phyloP scores from a whole-genome alignment of 1,140 invertebrate species.

The Leptinotarsa texana region DNA sequence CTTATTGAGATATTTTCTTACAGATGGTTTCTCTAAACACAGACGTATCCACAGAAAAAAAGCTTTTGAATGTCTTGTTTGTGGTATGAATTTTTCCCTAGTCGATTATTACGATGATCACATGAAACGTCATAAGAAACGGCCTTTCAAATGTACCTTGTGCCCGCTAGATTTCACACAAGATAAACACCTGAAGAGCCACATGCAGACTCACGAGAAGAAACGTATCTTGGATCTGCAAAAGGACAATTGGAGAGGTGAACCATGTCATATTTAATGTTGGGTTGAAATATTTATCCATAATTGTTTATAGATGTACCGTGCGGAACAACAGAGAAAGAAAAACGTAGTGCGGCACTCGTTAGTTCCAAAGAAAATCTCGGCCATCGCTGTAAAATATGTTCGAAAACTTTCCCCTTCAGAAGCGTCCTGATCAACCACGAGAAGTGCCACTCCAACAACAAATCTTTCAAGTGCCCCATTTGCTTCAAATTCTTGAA shows the following conservation, averaged over 20 bases:
- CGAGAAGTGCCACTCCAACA: not conserved
- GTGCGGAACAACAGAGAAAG: too few species aligned
- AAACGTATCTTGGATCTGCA: not conserved
- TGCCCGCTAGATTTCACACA: not conserved
- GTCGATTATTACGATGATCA: not conserved
- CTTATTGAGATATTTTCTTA: not conserved
- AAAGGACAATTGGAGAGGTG: too few species aligned
- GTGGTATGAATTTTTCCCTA: not conserved
- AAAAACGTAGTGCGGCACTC: too few species aligned
- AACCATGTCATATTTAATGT: too few species aligned
- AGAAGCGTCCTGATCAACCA: not conserved
- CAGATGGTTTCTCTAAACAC: not conserved
- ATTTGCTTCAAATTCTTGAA: not conserved
- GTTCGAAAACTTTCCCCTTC: not conserved
- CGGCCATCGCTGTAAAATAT: not conserved
- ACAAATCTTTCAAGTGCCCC: not conserved
- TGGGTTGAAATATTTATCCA: too few species aligned
- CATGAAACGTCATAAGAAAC: not conserved
- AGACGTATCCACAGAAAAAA: not conserved
- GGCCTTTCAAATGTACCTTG: not conserved
- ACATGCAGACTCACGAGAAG: not conserved
- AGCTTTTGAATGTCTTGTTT: not conserved
- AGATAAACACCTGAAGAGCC: not conserved
- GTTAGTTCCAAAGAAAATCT: not conserved
- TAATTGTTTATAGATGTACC: too few species aligned